Evolutionary conservation across 1,140 invertebrate species (phyloP).

Genomic region (Zaprionus camerounensis): DNA sequence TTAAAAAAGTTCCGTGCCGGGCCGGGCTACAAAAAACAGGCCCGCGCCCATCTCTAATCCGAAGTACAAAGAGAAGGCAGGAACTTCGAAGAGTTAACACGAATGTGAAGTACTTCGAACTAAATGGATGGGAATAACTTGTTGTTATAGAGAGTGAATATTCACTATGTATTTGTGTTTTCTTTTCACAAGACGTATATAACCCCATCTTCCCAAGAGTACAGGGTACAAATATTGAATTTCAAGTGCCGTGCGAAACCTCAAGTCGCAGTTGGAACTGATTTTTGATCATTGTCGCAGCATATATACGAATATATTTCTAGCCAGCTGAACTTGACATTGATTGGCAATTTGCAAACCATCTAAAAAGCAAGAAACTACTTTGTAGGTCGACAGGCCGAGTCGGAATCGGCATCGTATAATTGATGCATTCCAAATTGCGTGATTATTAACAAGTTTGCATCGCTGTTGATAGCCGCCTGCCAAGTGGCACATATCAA

Average conservation of each 20-base stretch:
- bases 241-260: slow-evolving; percentile 45
- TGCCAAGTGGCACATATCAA: neutral
- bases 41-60: too few relatives aligned
- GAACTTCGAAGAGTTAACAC: neutral
- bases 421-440: slow-evolving; percentile 51
- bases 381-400: slow-evolving; percentile 27
- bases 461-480: neutral
- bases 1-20: too few relatives aligned
- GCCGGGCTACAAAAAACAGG: too few relatives aligned
- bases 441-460: slow-evolving; percentile 58
- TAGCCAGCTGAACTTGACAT: slow-evolving; percentile 50
- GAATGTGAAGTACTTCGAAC: neutral
- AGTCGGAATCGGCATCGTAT: slow-evolving; percentile 9
- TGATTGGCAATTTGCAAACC: neutral
- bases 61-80: neutral
- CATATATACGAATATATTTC: slow-evolving; percentile 16
- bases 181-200: neutral
- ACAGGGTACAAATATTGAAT: slow-evolving; percentile 37
- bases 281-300: slow-evolving; percentile 39
- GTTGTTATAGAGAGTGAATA: neutral
- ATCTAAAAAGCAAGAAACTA: neutral
- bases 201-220: neutral
- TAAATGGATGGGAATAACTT: neutral
- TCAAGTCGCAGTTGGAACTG: slow-evolving; percentile 24
- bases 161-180: neutral